A percentile compares a stretch with the other conserved stretches of the same genome.
These are phyloP conservation scores for Alethe castanea DNA, from an alignment of 2,113 vertebrate genomes.

Conservation along the genomic window DNA sequence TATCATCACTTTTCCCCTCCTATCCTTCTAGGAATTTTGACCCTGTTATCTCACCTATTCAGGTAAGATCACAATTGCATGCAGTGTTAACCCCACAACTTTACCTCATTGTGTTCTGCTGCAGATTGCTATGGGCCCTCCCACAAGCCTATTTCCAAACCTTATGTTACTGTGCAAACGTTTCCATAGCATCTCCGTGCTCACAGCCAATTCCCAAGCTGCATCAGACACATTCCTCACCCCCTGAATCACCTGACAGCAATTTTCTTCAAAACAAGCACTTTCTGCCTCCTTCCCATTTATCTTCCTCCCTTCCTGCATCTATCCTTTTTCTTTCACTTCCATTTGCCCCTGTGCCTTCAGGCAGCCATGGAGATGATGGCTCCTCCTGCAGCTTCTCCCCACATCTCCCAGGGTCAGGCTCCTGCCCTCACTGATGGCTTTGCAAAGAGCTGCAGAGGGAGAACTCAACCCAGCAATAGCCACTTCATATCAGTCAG, in stretches of 20 bases:
- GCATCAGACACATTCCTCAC: not conserved
- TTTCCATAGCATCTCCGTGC: not conserved
- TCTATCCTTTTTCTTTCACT: not conserved
- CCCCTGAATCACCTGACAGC: not conserved
- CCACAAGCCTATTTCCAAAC: not conserved
- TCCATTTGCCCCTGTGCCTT: not conserved
- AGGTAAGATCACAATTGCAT: not conserved
- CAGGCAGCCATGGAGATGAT: not conserved
- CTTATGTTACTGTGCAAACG: not conserved
- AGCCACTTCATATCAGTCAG: not conserved
- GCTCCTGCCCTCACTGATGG: not conserved
- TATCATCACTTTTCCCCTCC: not conserved
- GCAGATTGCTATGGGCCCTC: not conserved
- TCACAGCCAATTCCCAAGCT: not conserved
- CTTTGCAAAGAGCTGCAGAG: not conserved
- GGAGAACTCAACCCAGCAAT: not conserved
- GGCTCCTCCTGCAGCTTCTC: not conserved
- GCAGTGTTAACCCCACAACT: not conserved
- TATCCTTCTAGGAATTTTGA: not conserved
- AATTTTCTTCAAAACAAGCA: constrained; percentile 11
- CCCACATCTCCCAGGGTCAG: not conserved
- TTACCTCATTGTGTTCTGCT: not conserved
- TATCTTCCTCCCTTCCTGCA: not conserved
- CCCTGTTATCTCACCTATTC: not conserved
- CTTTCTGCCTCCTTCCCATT: not conserved